phyloP scores from a whole-genome alignment of 2,113 vertebrate genomes.

The Balaenoptera acutorostrata region DNA sequence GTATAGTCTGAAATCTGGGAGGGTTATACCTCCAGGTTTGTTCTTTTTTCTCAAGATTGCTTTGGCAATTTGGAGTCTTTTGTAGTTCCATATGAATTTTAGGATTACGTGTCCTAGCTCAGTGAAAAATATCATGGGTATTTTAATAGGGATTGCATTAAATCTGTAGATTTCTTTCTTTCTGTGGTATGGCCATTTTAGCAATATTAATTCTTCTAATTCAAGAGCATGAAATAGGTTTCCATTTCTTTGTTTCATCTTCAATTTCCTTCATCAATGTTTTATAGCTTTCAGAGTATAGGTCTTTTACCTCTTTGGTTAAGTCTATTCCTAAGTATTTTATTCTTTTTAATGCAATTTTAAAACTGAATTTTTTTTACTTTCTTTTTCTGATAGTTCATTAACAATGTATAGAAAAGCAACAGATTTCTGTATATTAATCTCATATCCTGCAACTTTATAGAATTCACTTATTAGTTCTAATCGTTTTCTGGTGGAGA shows the following conservation, averaged over 20 bases:
- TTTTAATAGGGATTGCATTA: background rate
- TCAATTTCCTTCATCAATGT: background rate
- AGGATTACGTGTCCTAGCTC: background rate
- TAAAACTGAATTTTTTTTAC: background rate
- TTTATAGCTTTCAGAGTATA: background rate
- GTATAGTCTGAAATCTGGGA: background rate
- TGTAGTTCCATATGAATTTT: background rate
- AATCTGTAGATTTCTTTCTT: background rate
- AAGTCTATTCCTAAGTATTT: background rate
- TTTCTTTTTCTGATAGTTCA: background rate
- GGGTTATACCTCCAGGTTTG: background rate
- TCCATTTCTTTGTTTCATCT: background rate
- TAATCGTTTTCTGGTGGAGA: background rate
- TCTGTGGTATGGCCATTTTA: background rate
- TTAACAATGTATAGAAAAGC: background rate
- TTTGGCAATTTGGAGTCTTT: background rate
- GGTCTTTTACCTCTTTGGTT: background rate
- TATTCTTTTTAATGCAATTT: background rate
- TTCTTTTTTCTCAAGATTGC: background rate
- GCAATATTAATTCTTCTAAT: background rate
- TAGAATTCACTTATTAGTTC: background rate
- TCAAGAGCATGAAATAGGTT: background rate
- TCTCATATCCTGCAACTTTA: background rate
- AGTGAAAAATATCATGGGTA: background rate
- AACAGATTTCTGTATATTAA: background rate